Evolutionary conservation across 2,113 vertebrate species (phyloP), one percentile per base, ranked within the genome.

Genomic region (Natator depressus): DNA sequence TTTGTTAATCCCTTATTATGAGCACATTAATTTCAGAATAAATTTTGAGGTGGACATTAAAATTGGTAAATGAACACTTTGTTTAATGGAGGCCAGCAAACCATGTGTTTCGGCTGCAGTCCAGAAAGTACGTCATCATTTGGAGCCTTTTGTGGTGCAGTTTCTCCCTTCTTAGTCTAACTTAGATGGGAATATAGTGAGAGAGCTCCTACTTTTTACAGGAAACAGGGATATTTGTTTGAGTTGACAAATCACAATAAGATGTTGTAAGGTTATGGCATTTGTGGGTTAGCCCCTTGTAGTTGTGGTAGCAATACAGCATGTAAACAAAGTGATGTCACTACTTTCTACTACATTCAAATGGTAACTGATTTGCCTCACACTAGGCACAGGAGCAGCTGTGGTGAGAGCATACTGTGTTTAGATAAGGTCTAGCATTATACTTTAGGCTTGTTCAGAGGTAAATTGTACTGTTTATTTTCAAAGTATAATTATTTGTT

Each of bases 301-400:
- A 54, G 59, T 93, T 93, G 91, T 86, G 35, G 46, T 89, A 79
- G 20, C 50, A 4, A 83, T 91, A 14, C 3, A 75, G 46, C 59
- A 14, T 83, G 85, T 72, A 82, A 79, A n/a, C 76, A 72, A 0
- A 59, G 51, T n/a, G 38, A 82, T 35, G 87, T 87, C 31, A 25
- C 81, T 88, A 53, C 76, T 89, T 82, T 93, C n/a, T 89, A 14
- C 6, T 81, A 79, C 65, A 92, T 79, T 89, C 84, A 88, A 78
- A 80, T 29, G 46, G 3, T 47, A 53, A 1, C 14, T 85, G 50
- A 54, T 90, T 53, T n/a, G 75, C 85, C 25, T 85, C 7, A 29
- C 6, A 78, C 76, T 47, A 84, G 11, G 1, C 62, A n/a, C 62
- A 69, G 35, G 5, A 72, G 65, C n/a, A 72, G 65, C 20, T 72